Conservation (phyloP, 2,888 invertebrate species). For the Aleiodes leptofemur region DNA sequence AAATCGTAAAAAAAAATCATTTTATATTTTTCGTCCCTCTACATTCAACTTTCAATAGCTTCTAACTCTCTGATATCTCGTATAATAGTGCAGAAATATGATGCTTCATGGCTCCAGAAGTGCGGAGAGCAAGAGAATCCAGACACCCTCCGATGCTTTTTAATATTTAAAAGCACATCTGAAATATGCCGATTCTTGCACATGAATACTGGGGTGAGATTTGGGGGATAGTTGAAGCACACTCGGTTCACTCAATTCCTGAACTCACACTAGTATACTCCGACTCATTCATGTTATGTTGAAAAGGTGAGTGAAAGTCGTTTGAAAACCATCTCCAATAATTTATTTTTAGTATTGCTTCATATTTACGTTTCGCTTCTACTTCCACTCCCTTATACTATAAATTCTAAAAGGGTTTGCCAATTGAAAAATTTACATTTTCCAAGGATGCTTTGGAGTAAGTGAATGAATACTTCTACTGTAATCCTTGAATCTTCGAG, state of each 20-base stretch:
- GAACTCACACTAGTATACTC: conserved; percentile 33
- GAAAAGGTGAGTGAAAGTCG: conserved; percentile 13
- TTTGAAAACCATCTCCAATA: conserved; percentile 58
- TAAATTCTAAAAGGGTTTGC: conserved; percentile 57
- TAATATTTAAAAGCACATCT: conserved; percentile 74
- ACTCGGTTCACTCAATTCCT: conserved; percentile 8
- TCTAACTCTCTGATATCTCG: conserved; percentile 34
- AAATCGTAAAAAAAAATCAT: no score
- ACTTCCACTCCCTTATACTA: background rate
- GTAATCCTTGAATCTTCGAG: background rate
- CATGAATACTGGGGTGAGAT: conserved; percentile 69
- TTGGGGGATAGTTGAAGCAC: conserved; percentile 23
- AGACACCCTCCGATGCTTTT: conserved; percentile 62
- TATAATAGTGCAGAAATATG: conserved; percentile 9
- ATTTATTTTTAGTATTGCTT: conserved; percentile 68
- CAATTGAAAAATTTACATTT: conserved; percentile 60
- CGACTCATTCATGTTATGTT: conserved; percentile 14
- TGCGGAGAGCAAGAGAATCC: background rate
- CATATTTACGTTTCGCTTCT: conserved; percentile 28
- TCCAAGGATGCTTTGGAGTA: conserved; percentile 42
- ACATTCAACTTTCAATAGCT: background rate
- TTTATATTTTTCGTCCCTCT: background rate
- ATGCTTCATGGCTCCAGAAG: conserved; percentile 1
- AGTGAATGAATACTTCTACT: conserved; percentile 52
- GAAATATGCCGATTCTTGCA: conserved; percentile 74